Evolutionary conservation across 2,113 vertebrate genomes (phyloP), one percentile per base, ranked within the genome.

Genomic region (Gambusia holbrooki): DNA sequence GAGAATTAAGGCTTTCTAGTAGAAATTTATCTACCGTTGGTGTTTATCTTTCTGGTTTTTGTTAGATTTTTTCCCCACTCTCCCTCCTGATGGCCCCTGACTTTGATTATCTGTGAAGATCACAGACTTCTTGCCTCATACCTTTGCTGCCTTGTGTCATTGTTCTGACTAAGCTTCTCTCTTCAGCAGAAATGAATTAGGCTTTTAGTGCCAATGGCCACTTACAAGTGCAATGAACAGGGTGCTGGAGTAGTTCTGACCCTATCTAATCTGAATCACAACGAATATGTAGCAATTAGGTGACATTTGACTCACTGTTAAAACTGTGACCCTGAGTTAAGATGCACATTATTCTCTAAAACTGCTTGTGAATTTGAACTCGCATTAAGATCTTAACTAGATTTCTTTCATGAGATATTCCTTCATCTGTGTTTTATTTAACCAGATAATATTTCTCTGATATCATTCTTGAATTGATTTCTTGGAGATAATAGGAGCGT

Each of bases 1-100:
- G 80, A 89, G 80, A 89, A 80, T 71, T 71, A 77, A 84, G 80
- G 62, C 80, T 79, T 76, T 88, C 87, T 82, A 77, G 83, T 78
- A 79, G 28, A 82, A 71, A 85, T 90, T 62, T 69, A 30, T 77
- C 76, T 58, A 35, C 70, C 22, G n/a, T 62, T 60, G 60, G 45
- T 37, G 35, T 69, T 69, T 66, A 0, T 22, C 28, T 7, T 69
- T 73, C 35, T 27, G 27, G 19, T 66, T 63, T 66, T 66, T 62
- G n/a, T 28, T 28, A 33, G 25, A 10, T 58, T 58, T 6, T 58
- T 51, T 62, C n/a, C 35, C 29, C 14, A 7, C 8, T 65, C 74
- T 60, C 40, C 51, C 5, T 54, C 17, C 27, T 48, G 42, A 28
- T 42, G 35, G 45, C 32, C 33, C 64, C 48, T 78, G 28, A 19